A percentile compares a stretch with the other conserved stretches of the same genome.
Conservation (phyloP, 2,113 vertebrate species). For the Pelvicachromis taeniatus region DNA sequence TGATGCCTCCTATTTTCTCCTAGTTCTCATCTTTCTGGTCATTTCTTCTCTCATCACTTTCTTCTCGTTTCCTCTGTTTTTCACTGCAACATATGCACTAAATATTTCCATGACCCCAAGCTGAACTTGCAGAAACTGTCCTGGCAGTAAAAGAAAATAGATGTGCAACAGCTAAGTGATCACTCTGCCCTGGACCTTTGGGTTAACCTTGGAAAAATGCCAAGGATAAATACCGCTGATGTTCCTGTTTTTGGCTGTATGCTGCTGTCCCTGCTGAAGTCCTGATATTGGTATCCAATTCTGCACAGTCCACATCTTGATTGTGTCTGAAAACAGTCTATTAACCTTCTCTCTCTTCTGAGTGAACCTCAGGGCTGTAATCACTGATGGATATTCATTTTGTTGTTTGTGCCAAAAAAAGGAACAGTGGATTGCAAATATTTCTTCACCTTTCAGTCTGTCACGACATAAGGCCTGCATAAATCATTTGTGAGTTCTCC, state of each 20-base stretch:
- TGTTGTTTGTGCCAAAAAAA: not conserved
- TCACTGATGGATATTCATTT: not conserved
- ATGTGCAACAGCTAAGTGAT: not conserved
- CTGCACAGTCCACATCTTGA: not conserved
- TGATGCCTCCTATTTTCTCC: not conserved
- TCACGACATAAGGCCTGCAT: not conserved
- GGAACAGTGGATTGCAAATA: not conserved
- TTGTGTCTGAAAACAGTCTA: not conserved
- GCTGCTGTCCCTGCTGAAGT: not conserved
- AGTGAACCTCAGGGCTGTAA: not conserved
- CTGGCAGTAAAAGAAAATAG: not conserved
- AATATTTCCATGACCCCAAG: not conserved
- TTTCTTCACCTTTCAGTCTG: not conserved
- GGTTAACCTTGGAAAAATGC: not conserved
- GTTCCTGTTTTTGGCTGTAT: not conserved
- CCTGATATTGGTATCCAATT: not conserved
- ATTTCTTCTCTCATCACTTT: not conserved
- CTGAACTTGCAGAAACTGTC: not conserved
- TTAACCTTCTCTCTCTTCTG: not conserved
- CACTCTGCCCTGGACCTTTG: not conserved
- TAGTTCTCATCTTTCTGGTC: not conserved
- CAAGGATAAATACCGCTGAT: not conserved
- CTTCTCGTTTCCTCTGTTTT: not conserved
- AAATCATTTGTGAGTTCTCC: not conserved
- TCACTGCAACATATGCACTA: not conserved